Evolutionary conservation across 2,888 invertebrate species (phyloP).

Genomic region (Antheraea yamamai): DNA sequence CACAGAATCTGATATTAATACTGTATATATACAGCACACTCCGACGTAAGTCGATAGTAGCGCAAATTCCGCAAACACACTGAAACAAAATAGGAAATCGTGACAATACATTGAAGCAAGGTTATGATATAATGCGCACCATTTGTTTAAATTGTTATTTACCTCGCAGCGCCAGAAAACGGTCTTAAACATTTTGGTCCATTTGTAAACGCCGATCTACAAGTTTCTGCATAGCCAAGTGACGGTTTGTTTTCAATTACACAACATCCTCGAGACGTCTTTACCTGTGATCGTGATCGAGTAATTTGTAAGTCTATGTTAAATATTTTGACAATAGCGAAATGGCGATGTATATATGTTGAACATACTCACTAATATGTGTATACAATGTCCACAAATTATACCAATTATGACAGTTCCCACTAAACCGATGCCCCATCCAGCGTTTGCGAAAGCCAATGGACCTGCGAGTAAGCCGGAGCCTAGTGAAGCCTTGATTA

Average conservation of each 20-base stretch:
- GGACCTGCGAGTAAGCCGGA: conserved; percentile 89
- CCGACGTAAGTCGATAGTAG: conserved; percentile 86
- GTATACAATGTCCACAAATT: conserved; percentile 74
- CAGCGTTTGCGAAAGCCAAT: conserved; percentile 85
- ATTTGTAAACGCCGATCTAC: conserved; percentile 81
- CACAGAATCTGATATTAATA: conserved; percentile 87
- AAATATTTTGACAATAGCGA: conserved; percentile 13
- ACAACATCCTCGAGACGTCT: conserved; percentile 71
- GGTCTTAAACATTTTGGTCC: conserved; percentile 78
- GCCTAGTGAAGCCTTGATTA: conserved; percentile 82
- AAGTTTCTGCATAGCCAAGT: conserved; percentile 84
- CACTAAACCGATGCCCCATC: conserved; percentile 84
- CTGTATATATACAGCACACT: conserved; percentile 88
- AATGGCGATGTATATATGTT: conserved; percentile 5
- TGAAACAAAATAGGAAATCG: conserved; percentile 53
- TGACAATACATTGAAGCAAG: not conserved
- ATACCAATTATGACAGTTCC: conserved; percentile 75
- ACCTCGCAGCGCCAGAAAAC: conserved; percentile 79
- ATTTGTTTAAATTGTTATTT: conserved; percentile 26
- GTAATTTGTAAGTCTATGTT: conserved; percentile 13
- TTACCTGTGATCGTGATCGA: conserved; percentile 53
- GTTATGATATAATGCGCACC: conserved; percentile 5
- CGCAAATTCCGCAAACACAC: conserved; percentile 82
- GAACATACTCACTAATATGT: conserved; percentile 63
- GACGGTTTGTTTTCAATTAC: conserved; percentile 72